phyloP scores from a whole-genome alignment of 2,797 vertebrate genomes.

The Tiaroga cobitis region DNA sequence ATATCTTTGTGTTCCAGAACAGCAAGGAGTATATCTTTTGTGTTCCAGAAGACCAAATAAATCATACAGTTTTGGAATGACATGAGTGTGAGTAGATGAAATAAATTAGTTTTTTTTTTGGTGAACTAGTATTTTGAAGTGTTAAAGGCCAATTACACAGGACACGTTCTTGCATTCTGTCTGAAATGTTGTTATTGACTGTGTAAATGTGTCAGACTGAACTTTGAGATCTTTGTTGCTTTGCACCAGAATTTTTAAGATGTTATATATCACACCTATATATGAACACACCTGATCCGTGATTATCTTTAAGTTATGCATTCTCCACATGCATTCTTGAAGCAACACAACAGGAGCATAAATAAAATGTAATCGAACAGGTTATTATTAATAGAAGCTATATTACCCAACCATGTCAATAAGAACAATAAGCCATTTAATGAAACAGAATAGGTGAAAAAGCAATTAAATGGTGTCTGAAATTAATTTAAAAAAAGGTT shows the following conservation, averaged over 20 bases:
- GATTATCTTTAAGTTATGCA: not conserved
- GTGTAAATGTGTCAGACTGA: not conserved
- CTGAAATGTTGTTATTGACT: not conserved
- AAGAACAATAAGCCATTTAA: not conserved
- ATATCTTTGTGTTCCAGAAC: too few species aligned
- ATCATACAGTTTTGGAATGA: not conserved
- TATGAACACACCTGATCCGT: too few species aligned
- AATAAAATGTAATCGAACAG: not conserved
- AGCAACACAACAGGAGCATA: not conserved
- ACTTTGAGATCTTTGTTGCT: not conserved
- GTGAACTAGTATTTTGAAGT: not conserved
- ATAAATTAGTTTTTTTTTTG: not conserved
- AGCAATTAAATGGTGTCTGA: not conserved
- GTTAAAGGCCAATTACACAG: not conserved
- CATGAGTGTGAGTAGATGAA: not conserved
- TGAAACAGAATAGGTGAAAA: not conserved
- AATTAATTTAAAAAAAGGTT: not conserved
- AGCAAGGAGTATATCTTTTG: not conserved
- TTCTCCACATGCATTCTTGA: not conserved
- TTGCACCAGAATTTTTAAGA: not conserved
- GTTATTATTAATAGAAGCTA: not conserved
- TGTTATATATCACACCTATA: too few species aligned
- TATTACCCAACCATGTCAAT: not conserved
- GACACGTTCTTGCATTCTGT: not conserved
- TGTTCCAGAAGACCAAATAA: not conserved